Percentiles rank a stretch among this genome's conserved stretches.
Evolutionary conservation across 2,113 vertebrate species (phyloP).

Genomic region (Ptychochromis oligacanthus): DNA sequence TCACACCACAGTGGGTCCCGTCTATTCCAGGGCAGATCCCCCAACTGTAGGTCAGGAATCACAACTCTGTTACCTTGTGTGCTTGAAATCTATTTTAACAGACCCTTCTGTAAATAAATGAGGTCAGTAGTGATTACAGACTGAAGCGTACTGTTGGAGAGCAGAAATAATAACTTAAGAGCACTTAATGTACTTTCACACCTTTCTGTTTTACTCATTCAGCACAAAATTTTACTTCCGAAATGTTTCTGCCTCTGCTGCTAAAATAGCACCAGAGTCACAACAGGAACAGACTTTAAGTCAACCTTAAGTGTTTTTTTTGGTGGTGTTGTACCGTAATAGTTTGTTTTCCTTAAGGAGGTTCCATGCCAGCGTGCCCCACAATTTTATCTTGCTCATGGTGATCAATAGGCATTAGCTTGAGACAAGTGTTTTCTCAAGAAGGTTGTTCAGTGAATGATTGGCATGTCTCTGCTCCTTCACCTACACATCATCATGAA

Average conservation of each 20-base stretch:
- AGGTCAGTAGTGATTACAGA: not conserved
- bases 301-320: not conserved
- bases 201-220: not conserved
- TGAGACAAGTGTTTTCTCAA: slow-evolving; percentile 59
- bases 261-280: not conserved
- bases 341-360: slow-evolving; percentile 46
- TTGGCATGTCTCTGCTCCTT: slow-evolving; percentile 39
- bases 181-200: not conserved
- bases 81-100: slow-evolving; percentile 6
- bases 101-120: not conserved
- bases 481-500: slow-evolving; percentile 20
- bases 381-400: slow-evolving; percentile 32
- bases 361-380: slow-evolving; percentile 31
- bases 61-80: not conserved
- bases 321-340: slow-evolving; percentile 11
- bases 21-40: slow-evolving; percentile 31
- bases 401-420: slow-evolving; percentile 65
- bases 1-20: slow-evolving; percentile 2
- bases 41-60: slow-evolving; percentile 38
- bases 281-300: not conserved
- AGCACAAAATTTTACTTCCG: not conserved
- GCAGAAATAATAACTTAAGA: not conserved
- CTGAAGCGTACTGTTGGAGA: not conserved
- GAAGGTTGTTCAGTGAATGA: slow-evolving; percentile 50
- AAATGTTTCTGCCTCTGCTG: not conserved